Base-by-base conservation (phyloP, 2,113 vertebrate genomes). In the Burhinus oedicnemus region DNA sequence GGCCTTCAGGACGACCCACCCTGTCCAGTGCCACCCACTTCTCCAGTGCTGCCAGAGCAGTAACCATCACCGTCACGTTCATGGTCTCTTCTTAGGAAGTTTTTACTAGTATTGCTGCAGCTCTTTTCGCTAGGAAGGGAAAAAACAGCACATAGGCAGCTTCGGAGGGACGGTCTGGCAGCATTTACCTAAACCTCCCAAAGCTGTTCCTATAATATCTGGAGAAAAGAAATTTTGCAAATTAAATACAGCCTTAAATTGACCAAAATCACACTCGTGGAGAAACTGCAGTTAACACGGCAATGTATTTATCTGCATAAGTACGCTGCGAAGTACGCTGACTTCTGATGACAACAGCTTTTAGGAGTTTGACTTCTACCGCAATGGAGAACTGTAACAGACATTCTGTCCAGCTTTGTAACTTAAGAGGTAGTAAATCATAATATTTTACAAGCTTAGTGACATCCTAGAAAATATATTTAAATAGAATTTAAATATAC, bases 1-100 rank as follows among this genome's bases (percentile, higher is more conserved):
- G 83, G 44, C 40, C 75, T 16, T 10, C 19, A 5, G 47, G 40
- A 36, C 36, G 25, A 17, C 1, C 12, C 40, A 8, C 23, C 17
- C 70, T 15, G 14, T 5, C 14, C 70, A 36, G 60, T 5, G 12
- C 42, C 60, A 32, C 6, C 9, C 40, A 4, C 45, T 9, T 8
- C 51, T 9, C 34, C 42, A 27, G 57, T 2, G 45, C 3, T 15
- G 29, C 17, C 38, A 16, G 11, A 70, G 60, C 55, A 47, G 23
- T 5, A 15, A 12, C 27, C 5, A 6, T 30, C 26, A 13, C 2
- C 42, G 23, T 5, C 55, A 29, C n/a, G 3, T 2, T 4, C 57
- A 17, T 2, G 0, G 19, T 8, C 60, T 29, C 60, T 5, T 19
- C 83, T 23, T 36, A 8, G 34, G 15, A 61, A 38, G 61, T 5